phyloP scores from a whole-genome alignment of 2,113 vertebrate species.

The Tiliqua scincoides region DNA sequence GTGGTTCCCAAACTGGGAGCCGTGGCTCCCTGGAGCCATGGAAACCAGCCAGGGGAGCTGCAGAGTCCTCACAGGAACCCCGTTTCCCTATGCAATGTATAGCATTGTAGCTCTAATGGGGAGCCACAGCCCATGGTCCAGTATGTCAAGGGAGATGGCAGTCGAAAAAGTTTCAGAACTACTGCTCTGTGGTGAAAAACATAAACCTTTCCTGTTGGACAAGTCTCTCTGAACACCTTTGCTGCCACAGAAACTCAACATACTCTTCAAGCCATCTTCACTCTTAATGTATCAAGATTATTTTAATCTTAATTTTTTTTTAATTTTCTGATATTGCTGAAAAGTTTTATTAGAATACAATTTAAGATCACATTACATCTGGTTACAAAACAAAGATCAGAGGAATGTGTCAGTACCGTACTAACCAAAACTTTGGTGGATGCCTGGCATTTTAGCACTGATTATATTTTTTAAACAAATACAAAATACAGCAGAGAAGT shows the following conservation, averaged over 20 bases:
- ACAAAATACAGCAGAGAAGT: neutral
- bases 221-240: neutral
- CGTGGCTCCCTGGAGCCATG: no score
- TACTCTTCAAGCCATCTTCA: neutral
- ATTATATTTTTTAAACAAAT: neutral
- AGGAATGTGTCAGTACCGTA: neutral
- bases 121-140: no score
- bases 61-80: no score
- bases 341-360: conserved; percentile 47
- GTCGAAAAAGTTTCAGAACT: no score
- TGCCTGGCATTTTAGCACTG: neutral
- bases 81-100: no score
- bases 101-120: no score
- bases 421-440: conserved; percentile 14
- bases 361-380: neutral
- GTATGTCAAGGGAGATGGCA: no score
- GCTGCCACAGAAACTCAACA: neutral
- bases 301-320: neutral
- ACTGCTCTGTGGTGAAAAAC: no score
- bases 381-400: neutral
- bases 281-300: neutral
- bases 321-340: conserved; percentile 28
- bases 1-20: no score
- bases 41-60: no score
- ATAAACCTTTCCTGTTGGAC: neutral